Conservation (phyloP, 2,888 invertebrate species). For the Drosophila peninsularis region DNA sequence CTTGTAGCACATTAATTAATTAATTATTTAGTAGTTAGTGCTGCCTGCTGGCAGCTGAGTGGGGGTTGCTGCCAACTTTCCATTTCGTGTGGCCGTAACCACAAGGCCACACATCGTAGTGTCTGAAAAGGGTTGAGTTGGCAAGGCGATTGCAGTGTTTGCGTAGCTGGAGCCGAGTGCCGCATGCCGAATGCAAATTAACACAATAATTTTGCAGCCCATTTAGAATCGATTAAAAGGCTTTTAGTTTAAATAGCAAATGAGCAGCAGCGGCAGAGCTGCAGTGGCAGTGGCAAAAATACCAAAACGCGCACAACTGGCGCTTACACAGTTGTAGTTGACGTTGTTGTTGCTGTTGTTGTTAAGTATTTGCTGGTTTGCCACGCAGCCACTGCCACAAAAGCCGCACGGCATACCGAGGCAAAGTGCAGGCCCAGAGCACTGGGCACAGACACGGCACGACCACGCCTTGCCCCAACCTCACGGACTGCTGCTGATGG, state of each 20-base stretch:
- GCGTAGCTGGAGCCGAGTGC: conserved; percentile 12
- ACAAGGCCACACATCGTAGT: conserved; percentile 21
- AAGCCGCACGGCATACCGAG: conserved; percentile 69
- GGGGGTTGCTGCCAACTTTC: conserved; percentile 22
- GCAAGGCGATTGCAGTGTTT: conserved; percentile 29
- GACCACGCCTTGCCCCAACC: conserved; percentile 17
- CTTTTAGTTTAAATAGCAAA: conserved; percentile 62
- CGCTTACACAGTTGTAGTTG: conserved; percentile 26
- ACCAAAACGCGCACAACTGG: conserved; percentile 38
- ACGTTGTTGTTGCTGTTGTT: conserved; percentile 14
- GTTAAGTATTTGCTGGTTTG: conserved; percentile 63
- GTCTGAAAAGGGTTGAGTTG: conserved; percentile 1
- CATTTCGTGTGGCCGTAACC: conserved; percentile 17
- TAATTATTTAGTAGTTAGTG: conserved; percentile 31
- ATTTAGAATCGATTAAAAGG: conserved; percentile 76
- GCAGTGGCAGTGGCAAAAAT: conserved; percentile 31
- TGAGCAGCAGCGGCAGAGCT: conserved; percentile 1
- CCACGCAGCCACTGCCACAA: conserved; percentile 64
- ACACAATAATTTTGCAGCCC: conserved; percentile 67
- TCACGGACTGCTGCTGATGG: conserved; percentile 16
- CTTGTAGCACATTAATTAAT: conserved; percentile 32
- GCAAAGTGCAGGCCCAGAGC: conserved; percentile 59
- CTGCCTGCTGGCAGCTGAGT: background rate
- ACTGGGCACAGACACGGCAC: conserved; percentile 18
- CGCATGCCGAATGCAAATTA: conserved; percentile 36